Evolutionary conservation across 2,113 vertebrate genomes (phyloP).

Genomic region (Anhinga rufa): DNA sequence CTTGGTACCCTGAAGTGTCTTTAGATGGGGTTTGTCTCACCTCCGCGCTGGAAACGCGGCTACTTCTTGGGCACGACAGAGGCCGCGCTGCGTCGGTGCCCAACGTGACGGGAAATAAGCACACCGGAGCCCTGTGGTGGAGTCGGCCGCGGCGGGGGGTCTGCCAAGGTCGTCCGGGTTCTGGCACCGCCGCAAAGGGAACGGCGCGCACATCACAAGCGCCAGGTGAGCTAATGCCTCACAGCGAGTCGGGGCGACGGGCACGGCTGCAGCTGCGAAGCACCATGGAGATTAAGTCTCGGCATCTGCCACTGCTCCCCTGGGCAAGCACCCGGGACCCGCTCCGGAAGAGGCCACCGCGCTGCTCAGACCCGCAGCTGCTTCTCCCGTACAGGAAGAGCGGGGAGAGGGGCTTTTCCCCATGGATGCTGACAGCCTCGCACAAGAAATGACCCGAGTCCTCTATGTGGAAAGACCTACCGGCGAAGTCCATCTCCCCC

Average conservation of each 20-base stretch:
- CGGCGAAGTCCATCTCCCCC: background rate
- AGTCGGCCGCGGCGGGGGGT: fast-evolving
- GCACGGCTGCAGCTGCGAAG: background rate
- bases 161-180: background rate
- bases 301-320: background rate
- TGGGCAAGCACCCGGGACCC: background rate
- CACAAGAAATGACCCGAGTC: background rate
- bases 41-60: fast-evolving
- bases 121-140: fast-evolving
- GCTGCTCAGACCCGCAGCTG: background rate
- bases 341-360: background rate
- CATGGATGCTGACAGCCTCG: background rate
- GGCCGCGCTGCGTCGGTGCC: fast-evolving
- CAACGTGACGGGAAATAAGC: fast-evolving
- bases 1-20: background rate
- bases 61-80: background rate
- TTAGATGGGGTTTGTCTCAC: background rate
- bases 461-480: background rate
- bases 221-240: background rate
- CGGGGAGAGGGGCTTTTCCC: background rate
- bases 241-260: fast-evolving
- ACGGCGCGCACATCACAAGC: background rate
- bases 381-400: fast-evolving
- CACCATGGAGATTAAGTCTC: fast-evolving
- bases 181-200: background rate